Evolutionary conservation across 2,113 vertebrate genomes (phyloP), one percentile per base, ranked within the genome.

Genomic region (Tylochromis polylepis): DNA sequence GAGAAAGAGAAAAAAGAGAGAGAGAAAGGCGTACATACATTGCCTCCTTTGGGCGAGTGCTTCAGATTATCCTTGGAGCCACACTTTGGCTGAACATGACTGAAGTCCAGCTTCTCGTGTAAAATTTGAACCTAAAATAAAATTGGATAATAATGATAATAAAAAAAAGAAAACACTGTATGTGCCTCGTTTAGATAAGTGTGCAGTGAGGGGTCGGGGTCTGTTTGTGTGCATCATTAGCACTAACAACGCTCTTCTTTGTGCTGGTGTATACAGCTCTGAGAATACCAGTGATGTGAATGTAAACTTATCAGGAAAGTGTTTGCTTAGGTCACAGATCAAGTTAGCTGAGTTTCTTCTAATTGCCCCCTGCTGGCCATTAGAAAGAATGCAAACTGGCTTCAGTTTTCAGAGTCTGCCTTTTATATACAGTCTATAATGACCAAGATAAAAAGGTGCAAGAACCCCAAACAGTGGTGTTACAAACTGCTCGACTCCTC

Each of bases 11-110:
- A 41, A 24, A 38, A 79, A 18, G 22, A 43, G 49, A 85, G 55
- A 51, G 57, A 67, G 15, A 79, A 89, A 86, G 24, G 72, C 36
- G 70, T 94, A 94, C 94, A 90, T 96, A 95, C 95, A 89, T 94
- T 90, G 91, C 94, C 94, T 95, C 94, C 95, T 94, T 89, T 92
- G 82, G 95, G 75, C 85, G 93, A 4, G 92, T 95, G 94, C 92
- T 82, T 95, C 90, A 95, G 91, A 93, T 95, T 96, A 86, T 94
- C 94, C 93, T 95, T 99, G 83, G 98, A 98, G 92, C 98, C 97
- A 12, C 98, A 98, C 96, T 99, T 99, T 95, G 98, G 97, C 91
- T 97, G 90, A 93, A 96, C 92, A 95, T 92, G 94, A 94, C 93
- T 90, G 94, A 95, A 95, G 91, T 95, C 94, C 93, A 94, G 88